phyloP scores from a whole-genome alignment of 2,888 invertebrate species.

The Lasius fuliginosus region DNA sequence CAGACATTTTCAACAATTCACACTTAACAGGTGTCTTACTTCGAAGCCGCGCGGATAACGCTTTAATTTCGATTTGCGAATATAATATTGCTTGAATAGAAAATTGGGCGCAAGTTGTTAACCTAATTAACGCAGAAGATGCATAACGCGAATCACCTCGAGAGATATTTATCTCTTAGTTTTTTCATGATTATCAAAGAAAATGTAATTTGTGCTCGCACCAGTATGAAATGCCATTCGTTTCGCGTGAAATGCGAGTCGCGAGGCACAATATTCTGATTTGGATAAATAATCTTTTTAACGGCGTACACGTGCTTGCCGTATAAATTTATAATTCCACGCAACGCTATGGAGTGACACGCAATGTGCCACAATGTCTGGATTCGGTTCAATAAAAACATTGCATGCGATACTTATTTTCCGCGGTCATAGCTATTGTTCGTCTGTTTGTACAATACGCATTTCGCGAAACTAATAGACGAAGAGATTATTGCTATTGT shows the following conservation, averaged over 20 bases:
- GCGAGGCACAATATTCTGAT: constrained; percentile 73
- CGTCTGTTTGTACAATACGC: neutral
- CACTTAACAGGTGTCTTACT: constrained; percentile 1
- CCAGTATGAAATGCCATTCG: constrained; percentile 48
- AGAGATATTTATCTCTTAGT: constrained; percentile 21
- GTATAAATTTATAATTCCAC: constrained; percentile 80
- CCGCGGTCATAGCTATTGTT: constrained; percentile 34
- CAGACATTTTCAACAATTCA: neutral
- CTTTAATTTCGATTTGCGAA: neutral
- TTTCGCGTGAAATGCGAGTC: constrained; percentile 56
- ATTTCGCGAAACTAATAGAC: constrained; percentile 20
- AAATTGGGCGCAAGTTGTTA: constrained; percentile 51
- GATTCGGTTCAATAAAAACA: constrained; percentile 71
- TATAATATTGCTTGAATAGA: neutral
- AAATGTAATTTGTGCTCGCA: constrained; percentile 18
- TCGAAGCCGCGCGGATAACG: constrained; percentile 4
- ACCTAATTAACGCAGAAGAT: constrained; percentile 62
- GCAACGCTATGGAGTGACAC: constrained; percentile 72
- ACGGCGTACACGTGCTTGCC: constrained; percentile 75
- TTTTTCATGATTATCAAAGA: constrained; percentile 51
- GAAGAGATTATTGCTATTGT: neutral
- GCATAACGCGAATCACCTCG: constrained; percentile 5
- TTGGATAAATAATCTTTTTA: constrained; percentile 79
- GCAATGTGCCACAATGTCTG: constrained; percentile 64
- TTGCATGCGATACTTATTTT: constrained; percentile 54